phyloP scores from a whole-genome alignment of 2,113 vertebrate species.

The Hylia prasina region DNA sequence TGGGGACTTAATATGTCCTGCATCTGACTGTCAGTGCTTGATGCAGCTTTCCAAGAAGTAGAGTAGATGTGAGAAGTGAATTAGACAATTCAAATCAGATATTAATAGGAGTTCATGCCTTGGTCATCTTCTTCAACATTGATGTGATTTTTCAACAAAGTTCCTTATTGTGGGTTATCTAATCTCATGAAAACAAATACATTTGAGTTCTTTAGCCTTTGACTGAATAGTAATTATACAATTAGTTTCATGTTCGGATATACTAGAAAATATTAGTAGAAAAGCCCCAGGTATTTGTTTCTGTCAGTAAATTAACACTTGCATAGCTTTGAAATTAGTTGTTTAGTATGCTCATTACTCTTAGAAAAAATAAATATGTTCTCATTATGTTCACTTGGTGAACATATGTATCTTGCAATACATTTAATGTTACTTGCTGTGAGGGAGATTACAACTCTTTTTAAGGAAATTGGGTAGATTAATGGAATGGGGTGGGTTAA shows the following conservation, averaged over 20 bases:
- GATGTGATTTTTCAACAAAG: neutral
- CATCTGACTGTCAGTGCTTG: neutral
- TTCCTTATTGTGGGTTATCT: neutral
- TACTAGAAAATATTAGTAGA: neutral
- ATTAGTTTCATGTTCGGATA: neutral
- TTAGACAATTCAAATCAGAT: neutral
- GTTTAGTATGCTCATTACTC: conserved; percentile 44
- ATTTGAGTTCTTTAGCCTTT: neutral
- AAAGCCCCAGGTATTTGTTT: neutral
- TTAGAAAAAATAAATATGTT: conserved; percentile 32
- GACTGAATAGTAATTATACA: neutral
- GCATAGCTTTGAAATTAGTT: conserved; percentile 49
- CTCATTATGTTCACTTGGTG: conserved; percentile 45
- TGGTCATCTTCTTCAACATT: neutral
- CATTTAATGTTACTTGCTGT: conserved; percentile 39
- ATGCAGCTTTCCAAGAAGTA: neutral
- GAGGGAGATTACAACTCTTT: conserved; percentile 44
- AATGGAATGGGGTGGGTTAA: conserved; percentile 46
- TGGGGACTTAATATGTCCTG: neutral
- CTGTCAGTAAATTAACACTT: conserved; percentile 32
- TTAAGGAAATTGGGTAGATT: conserved; percentile 51
- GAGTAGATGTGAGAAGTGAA: neutral
- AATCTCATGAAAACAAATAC: neutral
- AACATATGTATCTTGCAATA: conserved; percentile 40
- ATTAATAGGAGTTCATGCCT: neutral